phyloP scores from a whole-genome alignment of 2,797 vertebrate species.

The Glyptemys insculpta region DNA sequence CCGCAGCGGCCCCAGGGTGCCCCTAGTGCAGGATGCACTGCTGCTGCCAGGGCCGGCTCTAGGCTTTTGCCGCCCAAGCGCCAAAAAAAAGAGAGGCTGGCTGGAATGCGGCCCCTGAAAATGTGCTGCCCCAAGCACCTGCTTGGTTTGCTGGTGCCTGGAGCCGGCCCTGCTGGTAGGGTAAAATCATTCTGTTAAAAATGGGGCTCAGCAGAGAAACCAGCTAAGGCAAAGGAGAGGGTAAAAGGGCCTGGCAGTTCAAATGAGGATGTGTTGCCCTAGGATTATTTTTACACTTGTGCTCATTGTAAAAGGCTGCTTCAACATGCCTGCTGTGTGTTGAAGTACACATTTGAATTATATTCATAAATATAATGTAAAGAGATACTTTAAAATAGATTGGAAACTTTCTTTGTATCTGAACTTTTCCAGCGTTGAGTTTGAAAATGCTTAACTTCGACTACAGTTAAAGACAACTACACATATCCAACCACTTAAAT shows the following conservation, averaged over 20 bases:
- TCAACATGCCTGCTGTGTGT: rapidly evolving
- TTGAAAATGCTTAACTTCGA: background rate
- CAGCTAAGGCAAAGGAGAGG: background rate
- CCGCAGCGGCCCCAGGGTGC: too few relatives aligned
- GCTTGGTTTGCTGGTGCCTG: too few relatives aligned
- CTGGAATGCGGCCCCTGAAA: too few relatives aligned
- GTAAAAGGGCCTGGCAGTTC: rapidly evolving
- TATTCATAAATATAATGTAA: rapidly evolving
- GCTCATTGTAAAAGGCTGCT: rapidly evolving
- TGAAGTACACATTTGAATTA: rapidly evolving
- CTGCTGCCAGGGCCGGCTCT: too few relatives aligned
- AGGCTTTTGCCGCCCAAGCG: too few relatives aligned
- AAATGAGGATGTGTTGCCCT: rapidly evolving
- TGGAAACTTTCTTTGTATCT: background rate
- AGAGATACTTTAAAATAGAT: background rate
- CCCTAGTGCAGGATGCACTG: too few relatives aligned
- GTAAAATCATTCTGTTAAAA: background rate
- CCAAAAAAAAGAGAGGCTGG: too few relatives aligned
- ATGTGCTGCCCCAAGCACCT: too few relatives aligned
- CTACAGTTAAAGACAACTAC: rapidly evolving
- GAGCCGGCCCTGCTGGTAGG: too few relatives aligned
- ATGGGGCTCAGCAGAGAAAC: background rate
- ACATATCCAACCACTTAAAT: background rate
- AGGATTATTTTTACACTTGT: rapidly evolving
- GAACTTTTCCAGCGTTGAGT: background rate